Percentiles rank a stretch among this genome's conserved stretches.
phyloP scores from a whole-genome alignment of 2,888 invertebrate genomes.

The Xestoiulus laeticollis region DNA sequence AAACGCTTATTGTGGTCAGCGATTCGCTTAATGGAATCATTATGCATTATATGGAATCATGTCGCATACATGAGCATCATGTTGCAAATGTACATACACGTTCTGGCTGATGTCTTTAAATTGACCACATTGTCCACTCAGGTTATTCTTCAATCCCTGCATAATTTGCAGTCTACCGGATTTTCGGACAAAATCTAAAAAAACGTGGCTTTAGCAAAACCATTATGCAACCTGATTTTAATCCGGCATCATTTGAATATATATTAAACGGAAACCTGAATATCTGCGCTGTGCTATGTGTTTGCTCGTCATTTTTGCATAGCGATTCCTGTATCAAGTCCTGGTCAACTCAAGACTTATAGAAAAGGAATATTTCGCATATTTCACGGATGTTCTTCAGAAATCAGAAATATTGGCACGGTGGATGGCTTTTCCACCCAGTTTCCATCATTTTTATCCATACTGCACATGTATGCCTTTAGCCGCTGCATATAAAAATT shows the following conservation, averaged over 20 bases:
- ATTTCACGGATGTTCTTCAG: not conserved
- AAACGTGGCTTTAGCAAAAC: too few relatives aligned
- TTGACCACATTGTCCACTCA: too few relatives aligned
- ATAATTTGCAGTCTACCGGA: too few relatives aligned
- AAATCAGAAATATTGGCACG: not conserved
- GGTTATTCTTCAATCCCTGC: too few relatives aligned
- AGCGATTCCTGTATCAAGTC: not conserved
- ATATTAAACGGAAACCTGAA: not conserved
- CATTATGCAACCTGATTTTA: not conserved
- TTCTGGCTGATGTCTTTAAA: too few relatives aligned
- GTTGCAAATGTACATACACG: too few relatives aligned
- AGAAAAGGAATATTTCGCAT: not conserved
- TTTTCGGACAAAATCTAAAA: too few relatives aligned
- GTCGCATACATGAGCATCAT: too few relatives aligned
- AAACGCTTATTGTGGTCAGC: too few relatives aligned
- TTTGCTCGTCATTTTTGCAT: not conserved
- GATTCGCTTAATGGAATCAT: too few relatives aligned
- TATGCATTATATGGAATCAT: too few relatives aligned
- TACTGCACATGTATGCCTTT: too few relatives aligned
- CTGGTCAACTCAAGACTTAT: not conserved
- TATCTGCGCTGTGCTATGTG: not conserved
- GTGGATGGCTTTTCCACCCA: not conserved
- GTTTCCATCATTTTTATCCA: not conserved
- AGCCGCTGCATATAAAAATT: not conserved
- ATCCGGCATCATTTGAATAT: not conserved